phyloP scores from a whole-genome alignment of 2,797 vertebrate species.

The Poecile montanus region DNA sequence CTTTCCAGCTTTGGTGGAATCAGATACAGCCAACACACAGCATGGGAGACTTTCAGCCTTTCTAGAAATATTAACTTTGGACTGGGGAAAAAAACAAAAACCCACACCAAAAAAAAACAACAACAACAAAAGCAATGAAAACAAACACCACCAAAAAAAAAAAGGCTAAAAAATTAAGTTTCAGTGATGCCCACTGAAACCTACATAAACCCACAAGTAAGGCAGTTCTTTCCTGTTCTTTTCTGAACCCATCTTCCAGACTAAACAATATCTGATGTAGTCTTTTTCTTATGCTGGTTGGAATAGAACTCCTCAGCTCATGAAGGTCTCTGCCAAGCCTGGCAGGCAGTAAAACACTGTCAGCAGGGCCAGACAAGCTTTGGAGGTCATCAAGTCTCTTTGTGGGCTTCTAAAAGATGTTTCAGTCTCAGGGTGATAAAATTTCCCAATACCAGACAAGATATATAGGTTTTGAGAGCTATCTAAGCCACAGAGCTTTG shows the following conservation, averaged over 20 bases:
- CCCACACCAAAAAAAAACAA: not conserved
- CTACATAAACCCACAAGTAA: not conserved
- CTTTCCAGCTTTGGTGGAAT: not conserved
- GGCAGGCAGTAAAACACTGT: not conserved
- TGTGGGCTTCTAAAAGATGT: not conserved
- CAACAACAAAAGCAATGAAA: not conserved
- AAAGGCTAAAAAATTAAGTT: not conserved
- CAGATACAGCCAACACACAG: not conserved
- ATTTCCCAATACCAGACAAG: not conserved
- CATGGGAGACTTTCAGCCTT: not conserved
- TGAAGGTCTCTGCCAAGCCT: not conserved
- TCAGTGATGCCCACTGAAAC: not conserved
- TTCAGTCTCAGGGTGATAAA: not conserved
- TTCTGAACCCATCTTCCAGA: not conserved
- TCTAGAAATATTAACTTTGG: not conserved
- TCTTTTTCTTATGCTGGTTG: not conserved
- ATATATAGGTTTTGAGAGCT: not conserved
- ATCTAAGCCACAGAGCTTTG: not conserved
- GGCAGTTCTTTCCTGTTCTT: not conserved
- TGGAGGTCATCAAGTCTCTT: not conserved
- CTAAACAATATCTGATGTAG: not conserved
- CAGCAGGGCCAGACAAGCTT: not conserved
- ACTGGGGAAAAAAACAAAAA: not conserved
- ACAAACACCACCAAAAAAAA: rapidly evolving
- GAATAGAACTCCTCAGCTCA: not conserved